Evolutionary conservation across 2,113 vertebrate genomes (phyloP).

Genomic region (Brienomyrus longianalis): DNA sequence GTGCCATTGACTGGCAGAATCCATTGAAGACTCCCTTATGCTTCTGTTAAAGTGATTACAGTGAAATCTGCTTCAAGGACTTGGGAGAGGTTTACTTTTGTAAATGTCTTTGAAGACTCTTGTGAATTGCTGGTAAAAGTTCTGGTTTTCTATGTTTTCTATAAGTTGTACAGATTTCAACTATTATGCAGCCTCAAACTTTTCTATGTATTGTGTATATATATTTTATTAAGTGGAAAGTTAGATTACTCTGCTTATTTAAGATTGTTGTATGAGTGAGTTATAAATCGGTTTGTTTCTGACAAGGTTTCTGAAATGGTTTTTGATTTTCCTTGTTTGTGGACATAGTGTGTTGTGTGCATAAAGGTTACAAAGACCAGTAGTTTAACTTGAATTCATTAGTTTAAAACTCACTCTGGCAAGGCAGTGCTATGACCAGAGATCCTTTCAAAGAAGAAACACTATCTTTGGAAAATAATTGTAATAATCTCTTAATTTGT

Average conservation of each 20-base stretch:
- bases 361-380: not conserved
- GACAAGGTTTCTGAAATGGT: not conserved
- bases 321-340: not conserved
- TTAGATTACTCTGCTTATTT: not conserved
- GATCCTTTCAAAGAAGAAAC: not conserved
- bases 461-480: not conserved
- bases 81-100: not conserved
- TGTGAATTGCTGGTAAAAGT: not conserved
- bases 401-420: not conserved
- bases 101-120: not conserved
- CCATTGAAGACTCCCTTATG: not conserved
- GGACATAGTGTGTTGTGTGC: not conserved
- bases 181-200: not conserved
- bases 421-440: not conserved
- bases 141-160: not conserved
- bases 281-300: not conserved
- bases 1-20: not conserved
- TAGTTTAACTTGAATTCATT: not conserved
- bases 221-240: not conserved
- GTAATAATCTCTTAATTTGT: not conserved
- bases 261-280: not conserved
- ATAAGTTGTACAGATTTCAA: not conserved
- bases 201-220: not conserved
- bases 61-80: not conserved
- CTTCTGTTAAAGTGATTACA: not conserved